Percentiles rank a stretch among this genome's conserved stretches.
These are phyloP conservation scores for Phalacrocorax aristotelis DNA, from an alignment of 2,113 vertebrate genomes.

Conservation along the genomic window DNA sequence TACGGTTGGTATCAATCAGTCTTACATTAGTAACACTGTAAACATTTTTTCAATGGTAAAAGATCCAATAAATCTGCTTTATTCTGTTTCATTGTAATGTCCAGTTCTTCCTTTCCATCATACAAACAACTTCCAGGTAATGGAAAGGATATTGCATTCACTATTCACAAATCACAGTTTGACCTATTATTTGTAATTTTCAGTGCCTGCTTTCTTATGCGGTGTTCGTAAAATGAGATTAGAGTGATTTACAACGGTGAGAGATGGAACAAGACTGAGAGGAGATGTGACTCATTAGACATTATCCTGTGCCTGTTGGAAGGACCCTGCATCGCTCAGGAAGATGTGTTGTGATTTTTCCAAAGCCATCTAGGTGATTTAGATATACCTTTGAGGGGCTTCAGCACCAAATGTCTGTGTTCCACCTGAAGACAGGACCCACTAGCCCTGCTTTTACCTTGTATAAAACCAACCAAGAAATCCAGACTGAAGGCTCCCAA, in stretches of 20 bases:
- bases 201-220: slow-evolving; percentile 32
- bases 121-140: slow-evolving; percentile 55
- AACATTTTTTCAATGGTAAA: slow-evolving; percentile 43
- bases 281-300: slow-evolving; percentile 49
- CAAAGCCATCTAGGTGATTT: neutral
- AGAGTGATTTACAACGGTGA: slow-evolving; percentile 38
- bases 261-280: slow-evolving; percentile 23
- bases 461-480: neutral
- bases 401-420: neutral
- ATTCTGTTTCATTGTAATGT: slow-evolving; percentile 9
- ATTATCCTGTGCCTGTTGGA: slow-evolving; percentile 4
- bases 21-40: slow-evolving; percentile 23
- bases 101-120: slow-evolving; percentile 44
- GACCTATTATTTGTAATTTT: slow-evolving; percentile 62
- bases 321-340: neutral
- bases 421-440: neutral
- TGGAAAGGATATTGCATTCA: slow-evolving; percentile 10
- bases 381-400: neutral
- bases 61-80: slow-evolving; percentile 38
- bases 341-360: neutral
- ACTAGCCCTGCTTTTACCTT: neutral
- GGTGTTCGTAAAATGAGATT: slow-evolving; percentile 41
- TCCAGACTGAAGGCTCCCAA: neutral
- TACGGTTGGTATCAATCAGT: neutral
- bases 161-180: slow-evolving; percentile 50